A percentile compares a stretch with the other conserved stretches of the same genome.
Conservation (phyloP, 1,140 invertebrate species). For the Andricus grossulariae region DNA sequence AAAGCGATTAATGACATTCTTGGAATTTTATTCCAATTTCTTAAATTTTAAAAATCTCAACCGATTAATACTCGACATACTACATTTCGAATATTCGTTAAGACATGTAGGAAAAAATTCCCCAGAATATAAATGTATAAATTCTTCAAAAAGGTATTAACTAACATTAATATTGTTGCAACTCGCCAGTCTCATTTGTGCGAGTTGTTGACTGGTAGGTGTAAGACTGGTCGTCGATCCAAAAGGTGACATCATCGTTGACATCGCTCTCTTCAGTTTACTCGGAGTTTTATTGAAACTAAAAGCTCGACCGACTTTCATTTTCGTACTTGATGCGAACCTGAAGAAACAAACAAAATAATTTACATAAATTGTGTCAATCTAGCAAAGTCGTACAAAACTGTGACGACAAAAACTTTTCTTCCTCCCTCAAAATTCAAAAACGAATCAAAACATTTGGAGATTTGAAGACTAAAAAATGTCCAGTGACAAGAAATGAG, state of each 20-base stretch:
- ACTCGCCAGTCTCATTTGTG: constrained; percentile 88
- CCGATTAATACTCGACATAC: too few relatives aligned
- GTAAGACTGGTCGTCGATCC: constrained; percentile 87
- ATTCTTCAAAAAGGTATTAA: constrained; percentile 55
- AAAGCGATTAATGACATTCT: too few relatives aligned
- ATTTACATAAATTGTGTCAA: neutral
- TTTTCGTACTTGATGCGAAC: constrained; percentile 87
- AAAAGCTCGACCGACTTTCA: constrained; percentile 94
- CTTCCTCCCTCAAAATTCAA: constrained; percentile 42
- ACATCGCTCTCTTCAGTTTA: constrained; percentile 94
- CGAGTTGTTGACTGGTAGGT: constrained; percentile 82
- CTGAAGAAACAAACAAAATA: constrained; percentile 72
- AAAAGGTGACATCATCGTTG: constrained; percentile 95
- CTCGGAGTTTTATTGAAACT: constrained; percentile 96
- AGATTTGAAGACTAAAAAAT: neutral
- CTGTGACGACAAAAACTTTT: constrained; percentile 54
- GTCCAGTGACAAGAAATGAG: neutral
- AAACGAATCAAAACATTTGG: constrained; percentile 30
- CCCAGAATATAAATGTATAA: neutral
- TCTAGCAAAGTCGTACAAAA: constrained; percentile 5
- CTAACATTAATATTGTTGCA: constrained; percentile 90
- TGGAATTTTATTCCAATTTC: too few relatives aligned
- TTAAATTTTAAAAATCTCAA: too few relatives aligned
- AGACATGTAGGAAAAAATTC: too few relatives aligned
- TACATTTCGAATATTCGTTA: too few relatives aligned